Conservation (phyloP, 2,797 vertebrate species). For the Sylvia borin region DNA sequence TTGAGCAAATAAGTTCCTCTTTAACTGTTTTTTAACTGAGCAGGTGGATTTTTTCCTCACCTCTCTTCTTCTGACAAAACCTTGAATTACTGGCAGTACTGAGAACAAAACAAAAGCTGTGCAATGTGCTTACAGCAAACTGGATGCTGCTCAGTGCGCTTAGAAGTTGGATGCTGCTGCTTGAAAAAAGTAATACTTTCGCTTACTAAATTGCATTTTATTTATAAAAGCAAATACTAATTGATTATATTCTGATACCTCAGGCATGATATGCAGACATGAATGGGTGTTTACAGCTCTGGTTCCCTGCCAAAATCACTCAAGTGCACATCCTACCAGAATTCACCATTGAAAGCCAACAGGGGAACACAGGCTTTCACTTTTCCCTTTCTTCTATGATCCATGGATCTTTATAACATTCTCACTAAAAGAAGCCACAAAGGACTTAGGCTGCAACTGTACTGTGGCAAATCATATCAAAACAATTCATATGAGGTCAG, state of each 20-base stretch:
- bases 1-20: not conserved
- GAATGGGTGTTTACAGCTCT: not conserved
- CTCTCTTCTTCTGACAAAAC: not conserved
- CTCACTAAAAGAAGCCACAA: not conserved
- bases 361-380: fast-evolving
- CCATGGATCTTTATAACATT: not conserved
- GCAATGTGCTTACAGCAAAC: not conserved
- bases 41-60: not conserved
- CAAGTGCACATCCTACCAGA: not conserved
- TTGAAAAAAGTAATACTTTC: not conserved
- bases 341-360: not conserved
- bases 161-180: not conserved
- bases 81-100: not conserved
- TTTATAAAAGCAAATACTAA: not conserved
- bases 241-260: not conserved
- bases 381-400: not conserved
- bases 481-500: not conserved
- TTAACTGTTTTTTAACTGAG: not conserved
- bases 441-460: not conserved
- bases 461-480: not conserved
- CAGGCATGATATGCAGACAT: not conserved
- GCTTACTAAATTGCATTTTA: not conserved
- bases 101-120: not conserved
- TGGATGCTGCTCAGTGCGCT: not conserved
- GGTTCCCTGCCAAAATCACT: not conserved